phyloP scores from a whole-genome alignment of 1,140 invertebrate species.

The Agrypnia vestita region DNA sequence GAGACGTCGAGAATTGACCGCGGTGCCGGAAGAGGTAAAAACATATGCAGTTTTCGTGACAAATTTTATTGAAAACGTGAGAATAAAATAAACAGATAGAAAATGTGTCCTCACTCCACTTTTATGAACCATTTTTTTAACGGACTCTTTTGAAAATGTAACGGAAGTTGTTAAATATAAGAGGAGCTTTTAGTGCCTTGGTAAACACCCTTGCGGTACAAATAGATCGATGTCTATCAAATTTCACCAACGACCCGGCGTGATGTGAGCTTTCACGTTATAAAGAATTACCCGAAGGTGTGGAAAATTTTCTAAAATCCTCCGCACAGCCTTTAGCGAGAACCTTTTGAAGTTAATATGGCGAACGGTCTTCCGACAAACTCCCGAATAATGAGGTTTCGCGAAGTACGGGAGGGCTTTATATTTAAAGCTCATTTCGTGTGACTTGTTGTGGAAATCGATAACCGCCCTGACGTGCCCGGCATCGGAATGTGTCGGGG shows the following conservation, averaged over 20 bases:
- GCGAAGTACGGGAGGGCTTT: neutral
- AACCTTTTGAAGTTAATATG: conserved; percentile 30
- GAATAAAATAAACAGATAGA: too few relatives aligned
- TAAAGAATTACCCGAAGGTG: neutral
- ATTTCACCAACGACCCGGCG: neutral
- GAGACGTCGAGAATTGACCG: too few relatives aligned
- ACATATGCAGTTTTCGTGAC: too few relatives aligned
- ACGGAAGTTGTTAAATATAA: too few relatives aligned
- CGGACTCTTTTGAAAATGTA: too few relatives aligned
- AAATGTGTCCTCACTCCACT: too few relatives aligned
- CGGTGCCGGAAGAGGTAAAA: too few relatives aligned
- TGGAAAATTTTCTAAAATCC: neutral
- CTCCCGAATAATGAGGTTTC: conserved; percentile 24
- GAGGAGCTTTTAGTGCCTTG: too few relatives aligned
- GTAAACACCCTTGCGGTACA: neutral
- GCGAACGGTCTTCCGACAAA: conserved; percentile 11
- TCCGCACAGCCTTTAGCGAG: neutral
- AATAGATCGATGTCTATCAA: neutral
- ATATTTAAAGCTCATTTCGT: conserved; percentile 11
- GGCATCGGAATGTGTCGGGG: neutral
- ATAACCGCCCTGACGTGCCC: neutral
- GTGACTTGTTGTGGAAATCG: conserved; percentile 23
- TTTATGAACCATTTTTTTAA: too few relatives aligned
- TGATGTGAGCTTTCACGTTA: conserved; percentile 11
- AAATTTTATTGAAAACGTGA: too few relatives aligned